Conservation (phyloP, 2,113 vertebrate species). For the Ceratotherium simum region DNA sequence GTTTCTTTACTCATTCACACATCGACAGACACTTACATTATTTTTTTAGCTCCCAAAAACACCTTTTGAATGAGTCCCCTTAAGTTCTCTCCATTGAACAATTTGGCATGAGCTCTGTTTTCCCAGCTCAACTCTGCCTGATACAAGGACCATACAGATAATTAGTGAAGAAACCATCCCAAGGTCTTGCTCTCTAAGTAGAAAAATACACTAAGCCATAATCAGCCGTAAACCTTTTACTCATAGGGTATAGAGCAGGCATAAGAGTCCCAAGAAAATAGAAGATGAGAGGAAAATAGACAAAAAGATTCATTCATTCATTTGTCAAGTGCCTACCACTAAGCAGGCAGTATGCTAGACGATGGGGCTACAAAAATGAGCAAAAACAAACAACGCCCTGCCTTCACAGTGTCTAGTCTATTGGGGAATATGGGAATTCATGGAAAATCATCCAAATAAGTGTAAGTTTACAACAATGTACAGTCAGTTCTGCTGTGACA, state of each 20-base stretch:
- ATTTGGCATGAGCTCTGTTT: not conserved
- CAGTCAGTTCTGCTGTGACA: not conserved
- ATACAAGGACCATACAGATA: not conserved
- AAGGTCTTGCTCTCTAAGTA: not conserved
- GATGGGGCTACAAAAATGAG: not conserved
- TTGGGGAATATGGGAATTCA: not conserved
- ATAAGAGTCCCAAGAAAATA: not conserved
- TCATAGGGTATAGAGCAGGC: not conserved
- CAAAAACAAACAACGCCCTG: not conserved
- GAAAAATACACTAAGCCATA: not conserved
- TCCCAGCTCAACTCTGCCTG: not conserved
- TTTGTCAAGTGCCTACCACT: not conserved
- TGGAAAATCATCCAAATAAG: not conserved
- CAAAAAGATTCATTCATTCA: not conserved
- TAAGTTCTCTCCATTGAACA: not conserved
- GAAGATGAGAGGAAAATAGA: not conserved
- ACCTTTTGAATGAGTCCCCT: not conserved
- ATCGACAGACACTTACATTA: not conserved
- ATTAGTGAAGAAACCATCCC: not conserved
- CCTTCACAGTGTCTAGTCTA: not conserved
- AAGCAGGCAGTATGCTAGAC: not conserved
- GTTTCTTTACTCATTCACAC: not conserved
- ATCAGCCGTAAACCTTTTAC: not conserved
- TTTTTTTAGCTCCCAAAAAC: constrained; percentile 6
- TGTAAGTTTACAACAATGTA: not conserved